Evolutionary conservation across 2,113 vertebrate genomes (phyloP).

Genomic region (Vicugna pacos): DNA sequence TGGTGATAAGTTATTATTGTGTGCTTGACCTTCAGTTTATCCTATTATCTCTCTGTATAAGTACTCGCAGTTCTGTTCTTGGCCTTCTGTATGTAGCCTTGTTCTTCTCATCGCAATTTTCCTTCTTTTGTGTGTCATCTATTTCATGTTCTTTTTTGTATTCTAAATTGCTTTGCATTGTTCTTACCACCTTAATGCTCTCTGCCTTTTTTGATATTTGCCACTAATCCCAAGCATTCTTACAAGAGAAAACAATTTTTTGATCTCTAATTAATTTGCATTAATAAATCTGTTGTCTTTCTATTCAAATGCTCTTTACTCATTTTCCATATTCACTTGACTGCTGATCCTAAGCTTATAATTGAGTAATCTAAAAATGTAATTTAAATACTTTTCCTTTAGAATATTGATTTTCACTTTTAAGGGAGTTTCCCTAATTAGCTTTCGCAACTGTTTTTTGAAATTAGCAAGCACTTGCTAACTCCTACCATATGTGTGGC

Average conservation of each 20-base stretch:
- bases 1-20: neutral
- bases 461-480: neutral
- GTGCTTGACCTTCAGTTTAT: neutral
- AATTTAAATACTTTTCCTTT: neutral
- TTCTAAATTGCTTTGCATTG: slow-evolving; percentile 18
- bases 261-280: slow-evolving; percentile 59
- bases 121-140: neutral
- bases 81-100: neutral
- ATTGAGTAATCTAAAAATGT: neutral
- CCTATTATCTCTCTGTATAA: neutral
- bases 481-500: neutral
- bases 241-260: neutral
- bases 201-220: slow-evolving; percentile 40
- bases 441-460: neutral
- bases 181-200: neutral
- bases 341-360: neutral
- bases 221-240: slow-evolving; percentile 43
- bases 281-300: neutral
- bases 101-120: neutral
- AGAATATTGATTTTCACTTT: neutral
- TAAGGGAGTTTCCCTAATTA: neutral
- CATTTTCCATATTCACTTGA: slow-evolving; percentile 7
- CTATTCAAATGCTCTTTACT: neutral
- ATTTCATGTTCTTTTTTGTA: slow-evolving; percentile 13
- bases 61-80: neutral